These are phyloP conservation scores for Octopus bimaculoides DNA, from an alignment of 1,140 invertebrate species.

Conservation along the genomic window DNA sequence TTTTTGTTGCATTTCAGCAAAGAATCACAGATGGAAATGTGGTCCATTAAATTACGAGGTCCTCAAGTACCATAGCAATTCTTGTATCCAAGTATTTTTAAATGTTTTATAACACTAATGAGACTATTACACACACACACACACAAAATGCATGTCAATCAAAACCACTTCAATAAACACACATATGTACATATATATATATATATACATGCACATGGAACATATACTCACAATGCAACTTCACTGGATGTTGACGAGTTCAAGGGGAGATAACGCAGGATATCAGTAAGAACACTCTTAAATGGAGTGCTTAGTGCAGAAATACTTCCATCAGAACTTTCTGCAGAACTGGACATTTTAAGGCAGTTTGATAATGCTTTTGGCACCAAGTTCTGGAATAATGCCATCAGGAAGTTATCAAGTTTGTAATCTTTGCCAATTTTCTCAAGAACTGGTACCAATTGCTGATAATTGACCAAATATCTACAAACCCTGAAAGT, in stretches of 20 bases:
- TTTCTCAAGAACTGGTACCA: slow-evolving; percentile 28
- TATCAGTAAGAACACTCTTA: neutral
- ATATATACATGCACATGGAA: neutral
- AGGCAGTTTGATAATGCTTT: slow-evolving; percentile 37
- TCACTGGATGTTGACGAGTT: neutral
- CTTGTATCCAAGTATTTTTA: no score
- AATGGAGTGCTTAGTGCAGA: neutral
- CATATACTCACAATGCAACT: neutral
- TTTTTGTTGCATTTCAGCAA: no score
- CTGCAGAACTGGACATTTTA: slow-evolving; percentile 34
- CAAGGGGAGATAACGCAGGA: neutral
- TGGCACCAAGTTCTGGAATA: slow-evolving; percentile 37
- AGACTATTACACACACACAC: no score
- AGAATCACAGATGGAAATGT: no score
- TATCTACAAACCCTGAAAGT: slow-evolving; percentile 39
- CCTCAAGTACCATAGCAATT: no score
- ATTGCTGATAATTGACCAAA: slow-evolving; percentile 30
- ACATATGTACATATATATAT: neutral
- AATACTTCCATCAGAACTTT: slow-evolving; percentile 19
- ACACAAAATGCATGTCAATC: no score
- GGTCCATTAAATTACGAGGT: no score
- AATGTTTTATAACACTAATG: no score
- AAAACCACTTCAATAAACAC: no score
- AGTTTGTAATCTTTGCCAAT: slow-evolving; percentile 29
- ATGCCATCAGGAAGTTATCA: slow-evolving; percentile 25